phyloP scores from a whole-genome alignment of 2,888 invertebrate species.

The Caenorhabditis sulstoni region DNA sequence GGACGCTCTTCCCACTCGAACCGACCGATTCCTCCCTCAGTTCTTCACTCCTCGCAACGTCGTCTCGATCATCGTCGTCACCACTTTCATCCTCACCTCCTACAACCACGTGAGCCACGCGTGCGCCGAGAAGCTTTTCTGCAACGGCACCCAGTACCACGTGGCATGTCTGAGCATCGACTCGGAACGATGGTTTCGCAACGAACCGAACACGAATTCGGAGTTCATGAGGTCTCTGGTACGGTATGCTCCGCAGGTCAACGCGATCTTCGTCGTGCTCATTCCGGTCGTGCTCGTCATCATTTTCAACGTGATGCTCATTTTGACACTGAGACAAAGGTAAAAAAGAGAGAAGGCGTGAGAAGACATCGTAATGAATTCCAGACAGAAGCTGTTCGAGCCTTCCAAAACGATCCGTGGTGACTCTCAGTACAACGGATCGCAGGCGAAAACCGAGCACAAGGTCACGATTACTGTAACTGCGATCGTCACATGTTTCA shows the following conservation, averaged over 20 bases:
- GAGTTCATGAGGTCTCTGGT: conserved; percentile 60
- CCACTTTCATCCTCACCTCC: conserved; percentile 74
- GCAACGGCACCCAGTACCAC: conserved; percentile 76
- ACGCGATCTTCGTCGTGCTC: conserved; percentile 75
- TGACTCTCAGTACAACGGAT: conserved; percentile 60
- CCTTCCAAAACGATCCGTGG: conserved; percentile 57
- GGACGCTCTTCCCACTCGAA: conserved; percentile 4
- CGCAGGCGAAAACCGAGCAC: conserved; percentile 73
- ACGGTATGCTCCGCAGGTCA: conserved; percentile 65
- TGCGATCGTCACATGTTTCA: conserved; percentile 77
- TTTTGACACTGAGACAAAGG: conserved; percentile 74
- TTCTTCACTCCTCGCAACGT: conserved; percentile 64
- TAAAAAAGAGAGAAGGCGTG: conserved; percentile 29
- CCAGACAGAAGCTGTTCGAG: conserved; percentile 68
- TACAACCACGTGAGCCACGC: conserved; percentile 74
- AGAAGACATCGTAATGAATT: conserved; percentile 33
- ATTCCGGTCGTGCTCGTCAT: conserved; percentile 75
- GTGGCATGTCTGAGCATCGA: conserved; percentile 68
- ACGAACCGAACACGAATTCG: conserved; percentile 69
- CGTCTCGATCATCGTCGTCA: conserved; percentile 68
- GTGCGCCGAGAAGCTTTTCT: conserved; percentile 72
- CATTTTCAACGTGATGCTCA: conserved; percentile 74
- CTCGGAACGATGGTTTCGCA: conserved; percentile 74
- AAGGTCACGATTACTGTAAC: conserved; percentile 77
- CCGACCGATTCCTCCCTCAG: conserved; percentile 27